Base-by-base conservation (phyloP, 2,797 vertebrate genomes). In the Urophycis tenuis region DNA sequence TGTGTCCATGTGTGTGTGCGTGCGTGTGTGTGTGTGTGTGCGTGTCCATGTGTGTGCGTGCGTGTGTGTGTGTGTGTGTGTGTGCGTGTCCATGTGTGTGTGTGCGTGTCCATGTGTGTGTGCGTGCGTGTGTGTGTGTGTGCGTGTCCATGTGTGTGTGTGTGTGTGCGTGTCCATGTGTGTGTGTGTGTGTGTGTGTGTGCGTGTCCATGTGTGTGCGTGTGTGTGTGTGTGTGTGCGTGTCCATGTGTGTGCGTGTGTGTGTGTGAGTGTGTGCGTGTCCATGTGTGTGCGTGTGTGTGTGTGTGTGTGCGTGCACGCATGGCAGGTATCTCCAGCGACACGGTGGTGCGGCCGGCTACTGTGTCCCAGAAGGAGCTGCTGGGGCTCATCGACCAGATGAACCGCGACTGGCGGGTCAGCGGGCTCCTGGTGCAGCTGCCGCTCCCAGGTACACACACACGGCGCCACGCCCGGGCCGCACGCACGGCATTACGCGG, bases 361-460 rank as follows among this genome's bases (percentile, higher is more conserved):
- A 92, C 94, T 0, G 85, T 97, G 79, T 95, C 95, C 81, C 94
- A 97, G 85, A 95, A 97, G 83, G 95, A 98, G 82, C 80, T 98
- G 79, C 81, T 97, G 86, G 94, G 95, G 81, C 77, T 96, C 83
- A 96, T 93, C 0, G 92, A 87, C 80, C 95, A 93, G 74, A 91
- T 97, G 91, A 98, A 96, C 84, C 88, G 91, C 79, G 95, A 98
- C 86, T 92, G 94, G 81, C 92, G 89, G 88, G 93, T 98, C 86
- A 98, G 94, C 82, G 96, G 96, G 35, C 86, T 98, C 80, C 89
- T 98, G 82, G 94, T 98, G 86, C 96, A 98, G 85, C 90, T 98
- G 70, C 96, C 97, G 77, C 95, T 98, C 77, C 96, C 97, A 85
- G 96, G 96, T 98, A 87, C 87, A 81, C 81, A 82, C 53, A 8